phyloP scores from a whole-genome alignment of 1,140 invertebrate genomes.

The Scaptomyza montana region DNA sequence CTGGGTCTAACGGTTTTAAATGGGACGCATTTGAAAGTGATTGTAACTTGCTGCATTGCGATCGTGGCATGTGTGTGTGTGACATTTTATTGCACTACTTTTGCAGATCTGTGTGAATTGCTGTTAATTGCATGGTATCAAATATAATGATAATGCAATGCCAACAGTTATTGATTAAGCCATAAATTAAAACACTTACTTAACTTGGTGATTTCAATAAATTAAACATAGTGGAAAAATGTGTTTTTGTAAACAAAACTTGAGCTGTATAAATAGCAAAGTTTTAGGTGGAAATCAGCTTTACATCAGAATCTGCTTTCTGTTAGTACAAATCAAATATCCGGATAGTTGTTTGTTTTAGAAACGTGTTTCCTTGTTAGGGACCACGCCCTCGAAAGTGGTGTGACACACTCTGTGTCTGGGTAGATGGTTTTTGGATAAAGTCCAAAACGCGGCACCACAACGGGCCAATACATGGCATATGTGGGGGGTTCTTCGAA shows the following conservation, averaged over 20 bases:
- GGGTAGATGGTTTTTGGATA: too few species aligned
- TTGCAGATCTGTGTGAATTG: slow-evolving; percentile 5
- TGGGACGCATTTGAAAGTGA: slow-evolving; percentile 77
- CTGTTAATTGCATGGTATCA: neutral
- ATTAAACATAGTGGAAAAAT: neutral
- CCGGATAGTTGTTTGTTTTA: too few species aligned
- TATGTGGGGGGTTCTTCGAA: too few species aligned
- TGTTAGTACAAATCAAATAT: too few species aligned
- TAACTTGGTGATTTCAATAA: neutral
- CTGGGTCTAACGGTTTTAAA: slow-evolving; percentile 35
- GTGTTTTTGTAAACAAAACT: neutral
- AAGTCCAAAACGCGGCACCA: too few species aligned
- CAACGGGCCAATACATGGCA: too few species aligned
- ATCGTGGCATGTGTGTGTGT: slow-evolving; percentile 37
- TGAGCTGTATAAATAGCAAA: neutral
- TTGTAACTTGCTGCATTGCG: slow-evolving; percentile 46
- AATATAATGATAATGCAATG: neutral
- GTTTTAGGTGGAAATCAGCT: neutral
- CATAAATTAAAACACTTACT: neutral
- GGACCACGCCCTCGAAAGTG: too few species aligned
- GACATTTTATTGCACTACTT: slow-evolving; percentile 50
- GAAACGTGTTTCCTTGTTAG: too few species aligned
- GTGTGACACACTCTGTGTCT: too few species aligned
- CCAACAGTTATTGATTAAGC: neutral
- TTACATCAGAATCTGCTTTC: neutral